These are phyloP conservation scores for Scophthalmus maximus DNA, from an alignment of 2,113 vertebrate species.

Conservation along the genomic window DNA sequence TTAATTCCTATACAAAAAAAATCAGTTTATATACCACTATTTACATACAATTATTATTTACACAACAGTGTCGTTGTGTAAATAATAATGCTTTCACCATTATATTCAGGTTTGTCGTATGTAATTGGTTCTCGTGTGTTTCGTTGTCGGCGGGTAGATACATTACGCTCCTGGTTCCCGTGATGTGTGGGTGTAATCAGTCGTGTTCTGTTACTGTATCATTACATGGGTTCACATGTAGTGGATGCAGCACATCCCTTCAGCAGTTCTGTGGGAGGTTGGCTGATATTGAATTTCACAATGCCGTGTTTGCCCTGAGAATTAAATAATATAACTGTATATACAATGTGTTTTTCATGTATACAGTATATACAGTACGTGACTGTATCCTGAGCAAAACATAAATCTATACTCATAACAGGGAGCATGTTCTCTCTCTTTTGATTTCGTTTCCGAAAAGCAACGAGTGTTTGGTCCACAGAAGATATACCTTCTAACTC, in stretches of 20 bases:
- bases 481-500: not conserved
- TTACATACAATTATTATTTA: not conserved
- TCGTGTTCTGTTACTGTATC: conserved; percentile 30
- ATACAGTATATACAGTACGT: not conserved
- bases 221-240: conserved; percentile 35
- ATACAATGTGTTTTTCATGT: conserved; percentile 12
- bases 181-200: conserved; percentile 32
- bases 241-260: conserved; percentile 20
- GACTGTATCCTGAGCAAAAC: not conserved
- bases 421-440: not conserved
- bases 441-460: not conserved
- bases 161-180: conserved; percentile 27
- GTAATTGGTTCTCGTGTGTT: conserved; percentile 4
- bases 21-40: not conserved
- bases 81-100: not conserved
- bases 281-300: conserved; percentile 28
- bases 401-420: not conserved
- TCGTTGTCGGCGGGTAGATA: conserved; percentile 19
- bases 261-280: conserved; percentile 48
- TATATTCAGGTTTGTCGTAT: not conserved
- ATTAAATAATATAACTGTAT: conserved; percentile 28
- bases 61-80: not conserved
- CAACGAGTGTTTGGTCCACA: not conserved
- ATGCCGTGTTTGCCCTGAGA: not conserved
- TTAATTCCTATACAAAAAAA: not conserved